These are phyloP conservation scores for Aleiodes leptofemur DNA, from an alignment of 2,888 invertebrate genomes.

Conservation along the genomic window DNA sequence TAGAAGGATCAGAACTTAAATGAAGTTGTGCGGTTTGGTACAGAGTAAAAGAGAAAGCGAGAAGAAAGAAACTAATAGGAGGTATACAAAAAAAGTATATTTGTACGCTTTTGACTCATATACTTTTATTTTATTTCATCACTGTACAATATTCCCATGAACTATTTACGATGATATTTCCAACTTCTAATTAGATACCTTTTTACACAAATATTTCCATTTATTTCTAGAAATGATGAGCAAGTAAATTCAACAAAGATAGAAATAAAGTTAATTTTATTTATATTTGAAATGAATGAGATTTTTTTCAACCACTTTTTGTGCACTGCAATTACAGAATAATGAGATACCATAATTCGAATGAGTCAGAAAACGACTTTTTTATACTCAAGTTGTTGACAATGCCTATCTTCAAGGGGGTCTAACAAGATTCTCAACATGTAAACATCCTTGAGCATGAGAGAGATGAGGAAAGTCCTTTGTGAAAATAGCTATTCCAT, in stretches of 20 bases:
- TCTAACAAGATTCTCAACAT: constrained; percentile 56
- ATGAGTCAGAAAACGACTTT: constrained; percentile 31
- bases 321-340: background rate
- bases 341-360: constrained; percentile 26
- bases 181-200: background rate
- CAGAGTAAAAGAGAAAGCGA: constrained; percentile 21
- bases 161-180: background rate
- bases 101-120: background rate
- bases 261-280: constrained; percentile 9
- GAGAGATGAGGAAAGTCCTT: constrained; percentile 47
- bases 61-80: background rate
- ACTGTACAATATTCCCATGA: background rate
- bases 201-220: background rate
- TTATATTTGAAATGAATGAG: background rate
- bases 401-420: constrained; percentile 24
- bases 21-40: constrained; percentile 62
- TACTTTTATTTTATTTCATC: background rate
- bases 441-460: constrained; percentile 48
- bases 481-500: constrained; percentile 35
- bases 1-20: constrained; percentile 68
- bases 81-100: background rate
- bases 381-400: constrained; percentile 34
- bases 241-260: background rate
- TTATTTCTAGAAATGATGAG: background rate
- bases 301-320: background rate